A percentile compares a stretch with the other conserved stretches of the same genome.
phyloP scores from a whole-genome alignment of 35 echinoderm and acorn worm genomes.

The Chiridota heheva region DNA sequence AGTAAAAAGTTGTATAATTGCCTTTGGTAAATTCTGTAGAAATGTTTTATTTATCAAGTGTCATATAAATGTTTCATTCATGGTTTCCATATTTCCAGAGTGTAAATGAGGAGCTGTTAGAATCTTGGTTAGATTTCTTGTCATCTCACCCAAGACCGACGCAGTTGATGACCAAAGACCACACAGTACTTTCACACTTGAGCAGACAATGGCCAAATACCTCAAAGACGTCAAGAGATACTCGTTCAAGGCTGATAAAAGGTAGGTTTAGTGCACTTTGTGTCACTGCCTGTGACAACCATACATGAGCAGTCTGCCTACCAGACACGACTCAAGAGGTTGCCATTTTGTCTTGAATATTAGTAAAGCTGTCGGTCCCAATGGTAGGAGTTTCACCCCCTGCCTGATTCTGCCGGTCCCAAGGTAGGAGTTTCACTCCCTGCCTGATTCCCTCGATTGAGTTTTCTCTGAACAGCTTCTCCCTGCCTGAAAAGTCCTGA shows the following conservation, averaged over 20 bases:
- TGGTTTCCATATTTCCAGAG: slow-evolving; percentile 29
- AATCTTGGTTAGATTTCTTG: slow-evolving; percentile 81
- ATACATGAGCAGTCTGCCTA: too few relatives aligned
- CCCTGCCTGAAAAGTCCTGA: too few relatives aligned
- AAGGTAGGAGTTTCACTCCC: too few relatives aligned
- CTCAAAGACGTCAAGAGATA: slow-evolving; percentile 83
- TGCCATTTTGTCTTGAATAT: too few relatives aligned
- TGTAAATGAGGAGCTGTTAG: slow-evolving; percentile 73
- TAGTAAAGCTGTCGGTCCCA: too few relatives aligned
- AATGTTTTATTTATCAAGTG: neutral
- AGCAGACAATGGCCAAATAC: slow-evolving; percentile 68
- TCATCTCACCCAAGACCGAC: slow-evolving; percentile 79
- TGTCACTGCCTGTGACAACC: neutral
- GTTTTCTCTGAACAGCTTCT: too few relatives aligned
- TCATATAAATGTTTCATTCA: too few relatives aligned
- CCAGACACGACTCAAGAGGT: too few relatives aligned
- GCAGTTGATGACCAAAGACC: slow-evolving; percentile 85
- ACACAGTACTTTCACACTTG: slow-evolving; percentile 69
- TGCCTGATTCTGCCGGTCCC: too few relatives aligned
- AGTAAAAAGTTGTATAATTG: neutral
- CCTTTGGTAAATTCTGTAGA: neutral
- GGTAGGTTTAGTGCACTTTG: slow-evolving; percentile 36
- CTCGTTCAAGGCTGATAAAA: slow-evolving; percentile 95
- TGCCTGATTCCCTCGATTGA: too few relatives aligned
- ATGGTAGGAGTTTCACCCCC: too few relatives aligned